phyloP scores from a whole-genome alignment of 1,140 invertebrate species.

The Globodera ellingtonae region DNA sequence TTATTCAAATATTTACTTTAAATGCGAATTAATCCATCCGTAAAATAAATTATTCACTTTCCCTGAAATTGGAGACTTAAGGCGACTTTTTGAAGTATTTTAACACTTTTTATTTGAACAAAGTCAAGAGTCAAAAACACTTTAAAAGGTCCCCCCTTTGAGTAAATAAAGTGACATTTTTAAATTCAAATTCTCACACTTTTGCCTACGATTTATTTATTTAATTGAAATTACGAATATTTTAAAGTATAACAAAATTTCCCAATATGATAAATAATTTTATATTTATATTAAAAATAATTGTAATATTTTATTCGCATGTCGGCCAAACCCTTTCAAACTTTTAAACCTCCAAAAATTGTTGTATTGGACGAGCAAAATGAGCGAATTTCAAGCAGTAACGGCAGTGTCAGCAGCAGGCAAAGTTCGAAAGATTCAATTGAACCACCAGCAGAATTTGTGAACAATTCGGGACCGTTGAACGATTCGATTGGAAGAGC shows the following conservation, averaged over 20 bases:
- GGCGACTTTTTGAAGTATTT: background rate
- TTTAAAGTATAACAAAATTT: too few relatives aligned
- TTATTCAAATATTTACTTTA: too few relatives aligned
- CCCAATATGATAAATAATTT: too few relatives aligned
- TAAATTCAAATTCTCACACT: background rate
- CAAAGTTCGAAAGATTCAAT: background rate
- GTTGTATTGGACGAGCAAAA: background rate
- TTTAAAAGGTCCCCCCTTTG: background rate
- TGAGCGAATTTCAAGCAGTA: background rate
- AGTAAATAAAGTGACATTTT: background rate
- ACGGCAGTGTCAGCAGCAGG: background rate
- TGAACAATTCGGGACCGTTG: too few relatives aligned
- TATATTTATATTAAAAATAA: too few relatives aligned
- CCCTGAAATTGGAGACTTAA: too few relatives aligned
- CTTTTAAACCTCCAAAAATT: background rate
- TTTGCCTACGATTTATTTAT: too few relatives aligned
- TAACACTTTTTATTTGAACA: background rate
- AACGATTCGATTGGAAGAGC: too few relatives aligned
- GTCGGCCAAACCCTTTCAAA: background rate
- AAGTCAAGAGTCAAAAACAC: background rate
- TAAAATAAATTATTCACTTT: too few relatives aligned
- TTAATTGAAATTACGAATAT: too few relatives aligned
- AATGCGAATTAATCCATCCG: too few relatives aligned
- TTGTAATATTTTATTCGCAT: background rate
- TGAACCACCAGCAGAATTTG: too few relatives aligned